These are phyloP conservation scores for Pegea sp. DNA, from an alignment of 23 tunicate species.

Conservation along the genomic window DNA sequence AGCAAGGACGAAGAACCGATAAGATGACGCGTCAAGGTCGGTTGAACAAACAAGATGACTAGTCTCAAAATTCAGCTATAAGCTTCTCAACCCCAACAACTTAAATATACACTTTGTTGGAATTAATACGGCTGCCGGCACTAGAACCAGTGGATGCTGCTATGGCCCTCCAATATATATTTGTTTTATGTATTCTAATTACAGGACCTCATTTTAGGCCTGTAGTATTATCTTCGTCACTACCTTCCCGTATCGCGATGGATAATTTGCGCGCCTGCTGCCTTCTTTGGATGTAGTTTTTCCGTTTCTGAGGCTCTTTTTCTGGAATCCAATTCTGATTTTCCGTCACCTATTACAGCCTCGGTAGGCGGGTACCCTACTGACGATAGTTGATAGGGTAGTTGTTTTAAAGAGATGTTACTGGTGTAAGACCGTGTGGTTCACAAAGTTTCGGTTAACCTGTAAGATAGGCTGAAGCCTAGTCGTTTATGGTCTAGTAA, in stretches of 20 bases:
- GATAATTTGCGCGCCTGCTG: conserved; percentile 76
- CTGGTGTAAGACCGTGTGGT: conserved; percentile 24
- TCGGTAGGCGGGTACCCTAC: conserved; percentile 39
- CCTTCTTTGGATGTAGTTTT: conserved; percentile 72
- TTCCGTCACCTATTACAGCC: conserved; percentile 34
- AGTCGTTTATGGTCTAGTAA: too few relatives aligned
- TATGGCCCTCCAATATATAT: conserved; percentile 15
- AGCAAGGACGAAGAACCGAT: conserved; percentile 8
- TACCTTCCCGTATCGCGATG: conserved; percentile 53
- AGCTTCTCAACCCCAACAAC: conserved; percentile 41
- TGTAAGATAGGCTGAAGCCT: too few relatives aligned
- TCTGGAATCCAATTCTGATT: conserved; percentile 52
- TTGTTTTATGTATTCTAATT: conserved; percentile 60
- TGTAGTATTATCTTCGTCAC: conserved; percentile 45
- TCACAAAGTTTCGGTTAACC: conserved; percentile 26
- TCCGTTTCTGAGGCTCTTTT: conserved; percentile 29
- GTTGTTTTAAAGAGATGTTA: conserved; percentile 16
- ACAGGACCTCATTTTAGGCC: conserved; percentile 40
- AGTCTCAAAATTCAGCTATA: conserved; percentile 8
- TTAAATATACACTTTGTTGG: conserved; percentile 34
- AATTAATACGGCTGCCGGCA: conserved; percentile 77
- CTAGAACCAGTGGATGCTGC: conserved; percentile 48
- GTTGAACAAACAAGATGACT: background rate
- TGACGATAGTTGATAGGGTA: conserved; percentile 34
- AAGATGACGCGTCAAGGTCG: background rate